phyloP scores from a whole-genome alignment of 1,140 invertebrate genomes.

The Drosophila setifemur region DNA sequence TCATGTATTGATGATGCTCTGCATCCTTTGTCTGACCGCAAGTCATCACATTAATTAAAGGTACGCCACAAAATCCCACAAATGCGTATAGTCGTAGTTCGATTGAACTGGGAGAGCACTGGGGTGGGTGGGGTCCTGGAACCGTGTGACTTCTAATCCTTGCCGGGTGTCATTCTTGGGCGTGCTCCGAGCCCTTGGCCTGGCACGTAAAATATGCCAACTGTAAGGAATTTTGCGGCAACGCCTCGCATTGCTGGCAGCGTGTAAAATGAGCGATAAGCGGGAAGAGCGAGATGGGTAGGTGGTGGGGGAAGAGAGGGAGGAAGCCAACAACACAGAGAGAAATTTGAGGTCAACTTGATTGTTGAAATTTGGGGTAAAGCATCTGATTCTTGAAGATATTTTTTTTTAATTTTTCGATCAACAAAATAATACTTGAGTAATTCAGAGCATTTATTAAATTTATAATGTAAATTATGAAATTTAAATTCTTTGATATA shows the following conservation, averaged over 20 bases:
- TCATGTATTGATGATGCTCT: conserved; percentile 46
- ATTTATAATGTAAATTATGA: too few relatives aligned
- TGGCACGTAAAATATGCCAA: conserved; percentile 75
- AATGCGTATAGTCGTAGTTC: conserved; percentile 57
- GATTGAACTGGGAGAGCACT: conserved; percentile 14
- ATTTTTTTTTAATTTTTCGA: too few relatives aligned
- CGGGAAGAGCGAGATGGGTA: conserved; percentile 10
- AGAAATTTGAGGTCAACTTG: too few relatives aligned
- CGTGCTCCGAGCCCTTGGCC: conserved; percentile 38
- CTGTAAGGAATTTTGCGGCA: conserved; percentile 68
- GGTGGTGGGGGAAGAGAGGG: background rate
- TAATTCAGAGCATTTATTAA: too few relatives aligned
- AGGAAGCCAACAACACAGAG: background rate
- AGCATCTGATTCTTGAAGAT: too few relatives aligned
- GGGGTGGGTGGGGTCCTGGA: conserved; percentile 5
- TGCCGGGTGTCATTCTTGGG: conserved; percentile 32
- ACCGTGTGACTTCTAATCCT: conserved; percentile 52
- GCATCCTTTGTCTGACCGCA: conserved; percentile 48
- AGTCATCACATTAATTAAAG: conserved; percentile 56
- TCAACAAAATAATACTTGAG: too few relatives aligned
- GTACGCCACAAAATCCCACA: conserved; percentile 37
- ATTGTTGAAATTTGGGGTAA: too few relatives aligned
- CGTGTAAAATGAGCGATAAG: conserved; percentile 79
- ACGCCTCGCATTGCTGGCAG: conserved; percentile 68
- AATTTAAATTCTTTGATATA: too few relatives aligned